Evolutionary conservation across 2,113 vertebrate genomes (phyloP).

Genomic region (Pongo pygmaeus): DNA sequence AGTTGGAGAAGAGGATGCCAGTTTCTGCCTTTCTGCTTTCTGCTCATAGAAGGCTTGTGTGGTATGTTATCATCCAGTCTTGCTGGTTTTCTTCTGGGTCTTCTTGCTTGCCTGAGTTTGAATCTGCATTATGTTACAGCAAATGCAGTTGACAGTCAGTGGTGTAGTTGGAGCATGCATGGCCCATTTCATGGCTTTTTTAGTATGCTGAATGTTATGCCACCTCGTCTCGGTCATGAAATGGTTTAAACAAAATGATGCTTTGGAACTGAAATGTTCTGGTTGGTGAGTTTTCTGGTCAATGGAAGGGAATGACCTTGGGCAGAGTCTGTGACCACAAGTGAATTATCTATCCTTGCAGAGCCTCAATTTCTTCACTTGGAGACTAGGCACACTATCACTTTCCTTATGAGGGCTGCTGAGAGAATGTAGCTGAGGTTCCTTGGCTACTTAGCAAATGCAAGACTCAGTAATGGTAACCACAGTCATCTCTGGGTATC

Average conservation of each 20-base stretch:
- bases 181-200: neutral
- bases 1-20: neutral
- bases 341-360: neutral
- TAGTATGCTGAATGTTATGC: neutral
- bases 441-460: neutral
- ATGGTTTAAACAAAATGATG: neutral
- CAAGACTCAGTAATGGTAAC: neutral
- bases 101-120: neutral
- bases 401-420: neutral
- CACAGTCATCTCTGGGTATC: neutral
- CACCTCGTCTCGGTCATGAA: neutral
- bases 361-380: neutral
- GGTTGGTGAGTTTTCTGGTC: constrained; percentile 7
- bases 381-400: neutral
- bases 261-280: neutral
- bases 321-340: neutral
- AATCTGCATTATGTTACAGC: neutral
- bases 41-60: neutral
- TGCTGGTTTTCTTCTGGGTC: neutral
- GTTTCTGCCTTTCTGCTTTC: neutral
- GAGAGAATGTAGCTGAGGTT: neutral
- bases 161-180: rapidly evolving
- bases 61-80: rapidly evolving
- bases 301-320: neutral
- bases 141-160: neutral